phyloP scores from a whole-genome alignment of 2,797 vertebrate genomes.

The Acrossocheilus fasciatus region DNA sequence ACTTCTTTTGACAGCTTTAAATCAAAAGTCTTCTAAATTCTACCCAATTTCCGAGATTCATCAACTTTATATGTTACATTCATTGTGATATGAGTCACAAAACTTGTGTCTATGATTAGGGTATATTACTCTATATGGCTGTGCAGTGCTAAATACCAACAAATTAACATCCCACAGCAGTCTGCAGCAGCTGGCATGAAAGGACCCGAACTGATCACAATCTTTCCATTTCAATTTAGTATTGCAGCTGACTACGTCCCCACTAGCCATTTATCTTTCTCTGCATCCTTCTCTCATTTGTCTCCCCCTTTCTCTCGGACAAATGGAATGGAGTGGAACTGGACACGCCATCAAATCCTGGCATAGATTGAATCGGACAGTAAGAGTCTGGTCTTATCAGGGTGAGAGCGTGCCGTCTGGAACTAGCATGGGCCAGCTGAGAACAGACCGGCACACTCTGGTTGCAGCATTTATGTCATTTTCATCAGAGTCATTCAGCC shows the following conservation, averaged over 20 bases:
- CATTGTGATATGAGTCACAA: not conserved
- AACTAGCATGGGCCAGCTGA: slow-evolving; percentile 9
- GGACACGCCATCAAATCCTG: slow-evolving; percentile 14
- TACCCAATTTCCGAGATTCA: not conserved
- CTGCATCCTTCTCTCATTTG: slow-evolving; percentile 29
- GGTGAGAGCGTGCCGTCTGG: not conserved
- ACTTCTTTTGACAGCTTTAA: not conserved
- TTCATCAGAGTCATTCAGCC: slow-evolving; percentile 22
- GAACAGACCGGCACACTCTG: not conserved
- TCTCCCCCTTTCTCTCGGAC: slow-evolving; percentile 19
- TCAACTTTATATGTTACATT: not conserved
- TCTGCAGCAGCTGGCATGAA: slow-evolving; percentile 47
- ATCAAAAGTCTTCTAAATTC: not conserved
- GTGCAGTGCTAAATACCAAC: not conserved
- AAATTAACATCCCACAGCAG: slow-evolving; percentile 38
- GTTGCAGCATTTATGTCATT: slow-evolving; percentile 10
- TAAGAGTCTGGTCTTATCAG: slow-evolving; percentile 16
- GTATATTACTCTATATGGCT: not conserved
- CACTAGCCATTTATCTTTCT: slow-evolving; percentile 57
- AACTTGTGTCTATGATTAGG: not conserved
- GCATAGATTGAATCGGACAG: slow-evolving; percentile 40
- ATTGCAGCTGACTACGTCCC: slow-evolving; percentile 13
- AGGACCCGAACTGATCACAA: slow-evolving; percentile 55
- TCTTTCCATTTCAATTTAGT: slow-evolving; percentile 56
- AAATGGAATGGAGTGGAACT: slow-evolving; percentile 41